These are phyloP conservation scores for Papilio polytes DNA, from an alignment of 1,140 invertebrate species.

Conservation along the genomic window DNA sequence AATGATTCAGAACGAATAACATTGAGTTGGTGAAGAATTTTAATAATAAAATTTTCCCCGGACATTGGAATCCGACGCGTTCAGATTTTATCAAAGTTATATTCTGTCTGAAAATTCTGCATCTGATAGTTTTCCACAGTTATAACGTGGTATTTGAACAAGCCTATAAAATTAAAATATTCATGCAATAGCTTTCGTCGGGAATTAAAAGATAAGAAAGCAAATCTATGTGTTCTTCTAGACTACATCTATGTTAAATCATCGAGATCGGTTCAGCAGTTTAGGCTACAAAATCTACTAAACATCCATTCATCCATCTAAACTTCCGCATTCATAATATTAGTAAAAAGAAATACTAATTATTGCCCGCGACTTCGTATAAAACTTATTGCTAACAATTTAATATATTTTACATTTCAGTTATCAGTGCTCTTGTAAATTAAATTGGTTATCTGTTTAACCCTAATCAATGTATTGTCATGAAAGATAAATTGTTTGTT, in stretches of 20 bases:
- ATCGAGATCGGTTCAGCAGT: too few species aligned
- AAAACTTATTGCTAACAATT: too few species aligned
- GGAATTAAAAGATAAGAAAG: too few species aligned
- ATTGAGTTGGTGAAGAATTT: constrained; percentile 16
- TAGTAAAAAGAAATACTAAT: too few species aligned
- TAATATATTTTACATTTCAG: too few species aligned
- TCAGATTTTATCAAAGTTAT: constrained; percentile 13
- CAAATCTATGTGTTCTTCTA: too few species aligned
- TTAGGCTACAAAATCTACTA: too few species aligned
- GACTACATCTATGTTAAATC: too few species aligned
- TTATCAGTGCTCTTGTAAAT: background rate
- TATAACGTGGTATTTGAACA: background rate
- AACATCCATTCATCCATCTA: too few species aligned
- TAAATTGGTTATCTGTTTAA: background rate
- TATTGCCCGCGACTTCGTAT: too few species aligned
- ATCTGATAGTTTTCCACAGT: background rate
- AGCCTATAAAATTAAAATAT: background rate
- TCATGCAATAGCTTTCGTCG: too few species aligned
- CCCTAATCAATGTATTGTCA: background rate
- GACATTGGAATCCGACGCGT: constrained; percentile 6
- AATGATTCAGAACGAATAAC: constrained; percentile 14
- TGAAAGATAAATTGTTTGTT: constrained; percentile 3
- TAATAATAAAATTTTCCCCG: constrained; percentile 20
- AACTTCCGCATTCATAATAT: too few species aligned
- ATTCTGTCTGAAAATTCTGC: background rate